Evolutionary conservation across 2,113 vertebrate genomes (phyloP), one percentile per base, ranked within the genome.

Genomic region (Sardina pilchardus): DNA sequence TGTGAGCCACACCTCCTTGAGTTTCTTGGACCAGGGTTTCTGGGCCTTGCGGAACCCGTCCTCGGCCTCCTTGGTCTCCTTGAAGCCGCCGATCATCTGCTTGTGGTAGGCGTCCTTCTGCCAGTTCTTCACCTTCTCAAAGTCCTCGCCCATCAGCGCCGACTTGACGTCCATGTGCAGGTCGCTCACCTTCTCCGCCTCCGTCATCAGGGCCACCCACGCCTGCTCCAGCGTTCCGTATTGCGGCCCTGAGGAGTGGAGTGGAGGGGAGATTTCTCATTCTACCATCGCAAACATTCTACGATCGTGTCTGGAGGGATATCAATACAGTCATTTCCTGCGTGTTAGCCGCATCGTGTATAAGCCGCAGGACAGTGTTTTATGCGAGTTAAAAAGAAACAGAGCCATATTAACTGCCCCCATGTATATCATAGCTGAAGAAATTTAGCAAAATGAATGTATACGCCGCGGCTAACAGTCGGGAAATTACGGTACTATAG

Each of bases 81-180:
- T 99, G 90, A 97, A 99, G 92, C 98, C 96, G 0, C 98, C 98
- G 56, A 99, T 99, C 97, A 99, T 99, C 96, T 99, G 98, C 88
- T 99, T 99, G 94, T 99, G 98, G 91, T 96, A 99, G 86, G 96
- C 95, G 34, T 99, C 98, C 89, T 97, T 97, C 96, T 99, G 98
- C 98, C 98, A 99, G 93, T 97, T 98, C 95, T 99, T 99, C 91
- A 99, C 95, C 93, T 98, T 99, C 94, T 99, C 98, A n/a, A 96
- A 97, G 95, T 99, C 98, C 87, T 99, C 97, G 14, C 93, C 96
- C 98, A 99, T 99, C 91, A 99, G 92, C 0, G 95, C 93, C 26
- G 95, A 86, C 92, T 98, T 99, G 91, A 99, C 96, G 86, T 99
- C 97, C 91, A 99, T 95, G 93, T 99, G 98, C 83, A 99, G 96